These are phyloP conservation scores for Poecile atricapillus DNA, from an alignment of 2,113 vertebrate genomes.

Conservation along the genomic window DNA sequence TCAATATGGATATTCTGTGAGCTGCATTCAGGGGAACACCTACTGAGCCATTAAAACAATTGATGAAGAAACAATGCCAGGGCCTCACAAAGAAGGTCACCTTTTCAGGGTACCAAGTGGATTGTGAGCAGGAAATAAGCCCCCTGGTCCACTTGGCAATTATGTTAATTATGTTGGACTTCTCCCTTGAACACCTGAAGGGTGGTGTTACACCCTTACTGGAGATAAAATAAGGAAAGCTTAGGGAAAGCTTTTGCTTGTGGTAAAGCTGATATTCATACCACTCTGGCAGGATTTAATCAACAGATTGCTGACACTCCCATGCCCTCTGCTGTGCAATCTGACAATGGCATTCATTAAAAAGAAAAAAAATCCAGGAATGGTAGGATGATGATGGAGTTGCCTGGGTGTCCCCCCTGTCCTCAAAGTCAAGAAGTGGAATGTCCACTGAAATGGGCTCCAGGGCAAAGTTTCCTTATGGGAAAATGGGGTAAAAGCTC, in stretches of 20 bases:
- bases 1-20: neutral
- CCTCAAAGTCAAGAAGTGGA: neutral
- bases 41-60: neutral
- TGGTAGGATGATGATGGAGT: neutral
- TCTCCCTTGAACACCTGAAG: rapidly evolving
- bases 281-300: neutral
- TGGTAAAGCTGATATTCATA: neutral
- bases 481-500: neutral
- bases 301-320: neutral
- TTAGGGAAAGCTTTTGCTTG: neutral
- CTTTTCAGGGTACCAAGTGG: neutral
- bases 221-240: neutral
- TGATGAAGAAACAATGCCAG: neutral
- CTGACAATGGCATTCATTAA: neutral
- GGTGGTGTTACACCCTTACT: neutral
- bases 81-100: neutral
- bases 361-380: neutral
- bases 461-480: neutral
- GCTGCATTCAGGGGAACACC: neutral
- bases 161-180: neutral
- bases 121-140: neutral
- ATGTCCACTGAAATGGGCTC: neutral
- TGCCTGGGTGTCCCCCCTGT: neutral
- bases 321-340: neutral
- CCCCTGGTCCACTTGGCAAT: neutral